Conservation (phyloP, 2,113 vertebrate genomes). For the Recurvirostra avosetta region DNA sequence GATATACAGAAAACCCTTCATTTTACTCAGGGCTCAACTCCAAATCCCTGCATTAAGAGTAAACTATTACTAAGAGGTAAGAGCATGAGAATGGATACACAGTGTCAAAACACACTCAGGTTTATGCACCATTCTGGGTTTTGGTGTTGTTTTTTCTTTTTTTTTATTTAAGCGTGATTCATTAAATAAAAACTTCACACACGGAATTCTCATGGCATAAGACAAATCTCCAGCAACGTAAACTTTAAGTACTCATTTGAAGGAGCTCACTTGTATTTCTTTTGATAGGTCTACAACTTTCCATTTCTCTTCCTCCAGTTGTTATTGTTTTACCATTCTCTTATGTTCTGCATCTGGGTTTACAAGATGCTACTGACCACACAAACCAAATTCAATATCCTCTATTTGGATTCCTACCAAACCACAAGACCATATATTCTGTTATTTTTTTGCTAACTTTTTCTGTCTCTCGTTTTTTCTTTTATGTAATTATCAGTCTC, state of each 20-base stretch:
- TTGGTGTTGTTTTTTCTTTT: background rate
- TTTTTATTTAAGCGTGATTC: background rate
- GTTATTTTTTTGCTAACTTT: background rate
- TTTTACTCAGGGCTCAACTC: background rate
- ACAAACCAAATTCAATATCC: background rate
- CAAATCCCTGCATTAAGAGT: background rate
- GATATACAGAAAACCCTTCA: rapidly evolving
- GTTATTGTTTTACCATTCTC: background rate
- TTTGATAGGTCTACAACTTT: background rate
- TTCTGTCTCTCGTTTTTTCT: background rate
- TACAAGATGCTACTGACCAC: slow-evolving; percentile 8
- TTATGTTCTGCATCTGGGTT: background rate
- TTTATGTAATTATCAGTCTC: background rate
- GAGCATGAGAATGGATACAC: background rate
- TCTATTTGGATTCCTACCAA: background rate
- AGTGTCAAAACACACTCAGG: background rate
- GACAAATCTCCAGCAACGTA: background rate
- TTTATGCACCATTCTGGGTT: background rate
- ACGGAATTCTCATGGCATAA: background rate
- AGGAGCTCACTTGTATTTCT: background rate
- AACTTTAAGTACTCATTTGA: background rate
- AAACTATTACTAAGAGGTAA: background rate
- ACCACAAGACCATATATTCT: background rate
- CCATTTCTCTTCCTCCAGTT: background rate
- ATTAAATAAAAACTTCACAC: background rate